phyloP scores from a whole-genome alignment of 2,888 invertebrate genomes.

The Cheilosia soror region DNA sequence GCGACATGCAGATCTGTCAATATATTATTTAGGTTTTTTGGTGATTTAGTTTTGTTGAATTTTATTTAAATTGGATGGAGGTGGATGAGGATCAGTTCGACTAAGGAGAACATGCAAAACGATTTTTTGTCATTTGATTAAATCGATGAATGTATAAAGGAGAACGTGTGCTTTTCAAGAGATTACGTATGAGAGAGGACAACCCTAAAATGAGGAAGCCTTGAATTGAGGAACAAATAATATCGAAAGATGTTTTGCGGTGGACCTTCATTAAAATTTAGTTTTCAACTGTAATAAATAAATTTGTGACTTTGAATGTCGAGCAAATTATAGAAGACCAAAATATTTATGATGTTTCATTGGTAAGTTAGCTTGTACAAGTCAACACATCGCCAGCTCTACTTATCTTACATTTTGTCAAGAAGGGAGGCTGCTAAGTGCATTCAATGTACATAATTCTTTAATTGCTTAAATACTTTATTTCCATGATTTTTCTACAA shows the following conservation, averaged over 20 bases:
- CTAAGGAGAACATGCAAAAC: conserved; percentile 81
- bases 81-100: conserved; percentile 36
- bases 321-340: too few species aligned
- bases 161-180: conserved; percentile 26
- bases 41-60: conserved; percentile 84
- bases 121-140: conserved; percentile 41
- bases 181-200: background rate
- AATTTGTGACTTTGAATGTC: conserved; percentile 15
- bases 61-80: conserved; percentile 84
- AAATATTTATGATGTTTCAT: too few species aligned
- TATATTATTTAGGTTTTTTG: conserved; percentile 77
- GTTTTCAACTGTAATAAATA: conserved; percentile 32
- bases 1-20: conserved; percentile 75
- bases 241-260: conserved; percentile 1
- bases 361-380: too few species aligned
- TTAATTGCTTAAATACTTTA: too few species aligned
- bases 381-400: too few species aligned
- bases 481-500: background rate
- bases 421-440: too few species aligned
- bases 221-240: conserved; percentile 22
- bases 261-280: conserved; percentile 53
- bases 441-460: too few species aligned
- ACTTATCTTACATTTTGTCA: too few species aligned
- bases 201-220: conserved; percentile 10
- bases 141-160: conserved; percentile 17